Evolutionary conservation across 2,888 invertebrate genomes (phyloP), one percentile per base, ranked within the genome.

Genomic region (Prosapia bicincta): DNA sequence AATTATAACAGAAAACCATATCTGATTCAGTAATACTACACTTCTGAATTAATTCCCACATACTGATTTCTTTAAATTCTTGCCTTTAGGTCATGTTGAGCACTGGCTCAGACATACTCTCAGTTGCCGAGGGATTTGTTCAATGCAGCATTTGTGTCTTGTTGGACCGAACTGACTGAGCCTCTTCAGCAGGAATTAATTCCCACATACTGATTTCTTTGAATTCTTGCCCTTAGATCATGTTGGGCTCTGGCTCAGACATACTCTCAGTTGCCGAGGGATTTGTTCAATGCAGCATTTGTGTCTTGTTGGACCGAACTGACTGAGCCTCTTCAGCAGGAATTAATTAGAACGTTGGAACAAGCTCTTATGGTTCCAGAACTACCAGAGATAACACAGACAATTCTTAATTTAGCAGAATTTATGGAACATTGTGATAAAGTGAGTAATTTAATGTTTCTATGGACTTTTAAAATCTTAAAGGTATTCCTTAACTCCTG

Each of bases 351-450:
- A 72, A 95, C 95, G 30, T 86, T 99, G 30, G 93, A 96, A 81
- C 93, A 95, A 83, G 99, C 99, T 0, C 86, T 99, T 7, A 91
- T 92, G 77, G 96, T 97, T 0, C 96, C 96, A 3, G 98, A 98
- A 83, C 91, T 98, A 74, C 97, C 98, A 0, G 98, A 99, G 84
- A 92, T 98, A 67, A 98, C 97, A 0, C 98, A 98, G 83, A 97
- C 97, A 0, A 94, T 99, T 78, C 88, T 99, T 15, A 99, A 99
- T 86, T 87, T 99, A 78, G 98, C 98, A 0, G 99, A 99, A 85
- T 99, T 99, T 83, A 98, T 99, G 97, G 99, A 99, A 82, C 99
- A 99, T 83, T 99, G 98, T 83, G 99, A 99, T 83, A 93, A 87
- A 85, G 80, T 80, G 68, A 24, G 23, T 30, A 20, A 32, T 54